Evolutionary conservation across 2,113 vertebrate species (phyloP).

Genomic region (Rhinichthys klamathensis): DNA sequence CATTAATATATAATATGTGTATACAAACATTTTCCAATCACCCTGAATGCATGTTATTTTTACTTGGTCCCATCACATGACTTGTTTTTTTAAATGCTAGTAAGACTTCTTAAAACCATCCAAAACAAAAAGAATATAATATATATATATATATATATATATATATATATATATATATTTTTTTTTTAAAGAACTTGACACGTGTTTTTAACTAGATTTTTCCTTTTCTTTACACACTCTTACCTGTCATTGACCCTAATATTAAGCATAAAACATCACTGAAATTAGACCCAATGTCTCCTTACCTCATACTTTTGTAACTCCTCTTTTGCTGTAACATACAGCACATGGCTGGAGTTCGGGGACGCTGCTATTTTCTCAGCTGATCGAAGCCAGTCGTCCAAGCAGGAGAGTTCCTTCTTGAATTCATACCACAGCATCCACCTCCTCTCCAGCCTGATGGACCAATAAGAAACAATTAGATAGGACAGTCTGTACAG

Average conservation of each 20-base stretch:
- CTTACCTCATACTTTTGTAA: conserved; percentile 74
- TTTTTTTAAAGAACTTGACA: neutral
- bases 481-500: conserved; percentile 24
- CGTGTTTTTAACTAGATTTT: no score
- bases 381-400: conserved; percentile 73
- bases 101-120: no score
- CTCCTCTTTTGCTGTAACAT: conserved; percentile 66
- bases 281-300: neutral
- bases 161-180: no score
- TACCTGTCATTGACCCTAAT: neutral
- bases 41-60: no score
- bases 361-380: conserved; percentile 62
- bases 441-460: conserved; percentile 72
- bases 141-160: no score
- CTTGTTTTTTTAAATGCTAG: no score
- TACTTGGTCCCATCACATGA: no score
- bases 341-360: conserved; percentile 58
- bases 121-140: no score
- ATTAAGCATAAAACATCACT: neutral
- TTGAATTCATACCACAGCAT: conserved; percentile 74
- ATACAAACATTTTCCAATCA: no score
- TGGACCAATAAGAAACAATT: conserved; percentile 15
- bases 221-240: neutral
- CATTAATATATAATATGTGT: no score
- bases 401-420: conserved; percentile 70